phyloP scores from a whole-genome alignment of 2,797 vertebrate genomes.

The Coilia nasus region DNA sequence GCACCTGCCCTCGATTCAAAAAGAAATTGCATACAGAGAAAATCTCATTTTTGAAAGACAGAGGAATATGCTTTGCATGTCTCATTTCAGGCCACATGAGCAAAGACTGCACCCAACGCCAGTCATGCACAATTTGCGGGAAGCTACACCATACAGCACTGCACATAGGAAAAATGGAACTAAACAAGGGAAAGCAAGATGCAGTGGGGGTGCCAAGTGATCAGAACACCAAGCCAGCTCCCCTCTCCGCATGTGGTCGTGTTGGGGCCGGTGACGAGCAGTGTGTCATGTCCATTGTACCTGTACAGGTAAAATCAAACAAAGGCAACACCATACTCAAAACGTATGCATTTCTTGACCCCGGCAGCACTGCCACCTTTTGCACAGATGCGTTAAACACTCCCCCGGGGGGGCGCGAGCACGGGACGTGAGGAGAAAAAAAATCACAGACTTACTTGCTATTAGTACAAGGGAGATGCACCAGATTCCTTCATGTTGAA shows the following conservation, averaged over 20 bases:
- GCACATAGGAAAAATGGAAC: constrained; percentile 22
- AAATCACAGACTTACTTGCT: too few species aligned
- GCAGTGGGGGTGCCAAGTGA: too few species aligned
- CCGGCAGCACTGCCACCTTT: background rate
- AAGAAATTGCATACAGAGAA: background rate
- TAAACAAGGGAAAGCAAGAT: background rate
- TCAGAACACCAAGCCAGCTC: background rate
- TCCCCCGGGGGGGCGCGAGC: too few species aligned
- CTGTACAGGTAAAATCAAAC: constrained; percentile 28
- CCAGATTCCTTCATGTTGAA: background rate
- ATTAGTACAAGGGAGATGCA: too few species aligned
- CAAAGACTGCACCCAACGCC: constrained; percentile 14
- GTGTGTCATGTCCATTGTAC: constrained; percentile 20
- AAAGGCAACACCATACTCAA: background rate
- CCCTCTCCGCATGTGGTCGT: background rate
- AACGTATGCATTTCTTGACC: constrained; percentile 13
- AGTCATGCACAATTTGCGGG: background rate
- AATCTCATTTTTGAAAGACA: background rate
- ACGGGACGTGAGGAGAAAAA: too few species aligned
- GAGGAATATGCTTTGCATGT: background rate
- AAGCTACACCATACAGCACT: background rate
- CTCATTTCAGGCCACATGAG: background rate
- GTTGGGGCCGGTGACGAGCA: constrained; percentile 33
- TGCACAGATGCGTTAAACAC: constrained; percentile 21
- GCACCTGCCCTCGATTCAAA: background rate